Evolutionary conservation across 2,113 vertebrate genomes (phyloP), one percentile per base, ranked within the genome.

Genomic region (Pomatostomus ruficeps): DNA sequence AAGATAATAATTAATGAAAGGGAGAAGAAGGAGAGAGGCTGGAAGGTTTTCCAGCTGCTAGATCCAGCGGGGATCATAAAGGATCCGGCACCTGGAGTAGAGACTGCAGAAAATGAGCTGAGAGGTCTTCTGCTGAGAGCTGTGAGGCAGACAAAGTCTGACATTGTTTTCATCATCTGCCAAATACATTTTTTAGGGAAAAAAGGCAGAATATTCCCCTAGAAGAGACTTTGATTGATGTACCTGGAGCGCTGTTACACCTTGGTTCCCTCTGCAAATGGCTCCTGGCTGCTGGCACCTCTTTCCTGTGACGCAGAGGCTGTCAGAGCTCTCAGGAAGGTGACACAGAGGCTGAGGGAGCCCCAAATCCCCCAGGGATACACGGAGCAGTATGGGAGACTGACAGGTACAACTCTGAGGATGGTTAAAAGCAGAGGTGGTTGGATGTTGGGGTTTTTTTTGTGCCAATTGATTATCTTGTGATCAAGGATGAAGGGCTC

Each of bases 1-100:
- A 95, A 88, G 91, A 57, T 85, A 55, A 96, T 85, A 89, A 86
- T 80, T 89, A 95, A 72, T 89, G 77, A 95, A 81, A 80, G 4
- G 0, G 24, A 72, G 45, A 65, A 76, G 66, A 76, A 57, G 35
- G 65, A 45, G 57, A 72, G 28, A 40, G 63, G 55, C 91, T 88
- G 82, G 75, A 86, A 91, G 71, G 78, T 31, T 94, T 88, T 91
- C 91, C 49, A 19, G 68, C 38, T 73, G 65, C 59, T 25, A 24
- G 62, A 78, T 72, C 54, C 57, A 4, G 28, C 49, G 48, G 75
- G 82, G 75, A 83, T 90, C 83, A 28, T 33, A 57, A 54, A 92
- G 71, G 33, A 85, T 29, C 71, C 2, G 1, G 68, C 86, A 85
- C 38, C 82, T 89, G 88, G 55, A 83, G 46, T 21, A 49, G 52